Evolutionary conservation across 2,888 invertebrate genomes (phyloP).

Genomic region (Lacanobia oleracea): DNA sequence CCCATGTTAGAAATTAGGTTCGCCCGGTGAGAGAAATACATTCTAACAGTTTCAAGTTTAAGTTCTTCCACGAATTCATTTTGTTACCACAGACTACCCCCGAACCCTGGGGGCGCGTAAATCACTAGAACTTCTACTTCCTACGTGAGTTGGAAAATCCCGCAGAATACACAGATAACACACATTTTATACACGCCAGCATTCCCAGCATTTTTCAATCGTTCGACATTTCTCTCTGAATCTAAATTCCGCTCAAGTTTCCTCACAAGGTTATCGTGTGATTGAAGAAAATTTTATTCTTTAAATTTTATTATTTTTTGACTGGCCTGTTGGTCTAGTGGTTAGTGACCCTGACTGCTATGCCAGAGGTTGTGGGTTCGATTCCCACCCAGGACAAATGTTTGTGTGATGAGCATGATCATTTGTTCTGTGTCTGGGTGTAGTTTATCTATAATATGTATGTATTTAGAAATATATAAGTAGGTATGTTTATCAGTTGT

Average conservation of each 20-base stretch:
- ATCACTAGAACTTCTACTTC: constrained; percentile 51
- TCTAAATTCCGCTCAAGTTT: constrained; percentile 47
- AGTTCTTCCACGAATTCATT: constrained; percentile 23
- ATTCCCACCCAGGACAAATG: too few relatives aligned
- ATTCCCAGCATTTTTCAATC: constrained; percentile 48
- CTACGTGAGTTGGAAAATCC: constrained; percentile 36
- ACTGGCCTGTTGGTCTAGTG: too few relatives aligned
- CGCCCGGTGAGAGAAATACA: too few relatives aligned
- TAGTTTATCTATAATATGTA: too few relatives aligned
- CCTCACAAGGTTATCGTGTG: constrained; percentile 23
- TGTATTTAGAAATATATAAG: too few relatives aligned
- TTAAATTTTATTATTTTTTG: too few relatives aligned
- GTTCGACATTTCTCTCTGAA: constrained; percentile 29
- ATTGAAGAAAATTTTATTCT: constrained; percentile 42
- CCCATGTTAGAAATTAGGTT: neutral
- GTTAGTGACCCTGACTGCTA: too few relatives aligned
- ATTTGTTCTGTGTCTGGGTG: too few relatives aligned
- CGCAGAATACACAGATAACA: constrained; percentile 21
- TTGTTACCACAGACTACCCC: constrained; percentile 12
- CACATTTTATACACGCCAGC: constrained; percentile 32
- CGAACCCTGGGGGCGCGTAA: constrained; percentile 20
- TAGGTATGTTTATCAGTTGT: too few relatives aligned
- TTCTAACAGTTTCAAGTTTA: neutral
- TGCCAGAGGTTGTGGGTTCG: too few relatives aligned
- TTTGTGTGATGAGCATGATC: too few relatives aligned